Percentiles rank a stretch among this genome's conserved stretches.
Evolutionary conservation across 2,113 vertebrate genomes (phyloP).

Genomic region (Dipodomys ordii): DNA sequence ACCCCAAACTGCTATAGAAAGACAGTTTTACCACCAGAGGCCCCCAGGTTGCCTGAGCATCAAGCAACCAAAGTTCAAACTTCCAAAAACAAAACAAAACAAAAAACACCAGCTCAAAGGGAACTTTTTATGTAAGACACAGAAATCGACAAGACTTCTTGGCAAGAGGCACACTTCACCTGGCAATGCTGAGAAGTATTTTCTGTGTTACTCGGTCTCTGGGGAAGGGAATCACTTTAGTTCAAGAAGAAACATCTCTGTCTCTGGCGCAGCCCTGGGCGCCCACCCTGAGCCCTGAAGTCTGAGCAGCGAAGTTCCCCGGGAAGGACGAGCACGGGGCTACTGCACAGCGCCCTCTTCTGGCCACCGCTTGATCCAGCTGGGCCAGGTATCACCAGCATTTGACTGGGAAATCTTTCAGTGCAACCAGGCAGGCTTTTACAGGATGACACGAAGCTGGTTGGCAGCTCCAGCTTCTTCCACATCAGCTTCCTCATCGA

Average conservation of each 20-base stretch:
- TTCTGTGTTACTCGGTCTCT: not conserved
- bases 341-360: constrained; percentile 46
- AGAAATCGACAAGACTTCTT: not conserved
- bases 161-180: constrained; percentile 29
- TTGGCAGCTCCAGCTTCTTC: not conserved
- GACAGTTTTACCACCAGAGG: no score
- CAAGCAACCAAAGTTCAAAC: no score
- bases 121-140: not conserved
- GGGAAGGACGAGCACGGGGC: no score
- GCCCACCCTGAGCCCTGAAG: not conserved
- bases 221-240: not conserved
- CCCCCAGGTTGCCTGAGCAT: no score
- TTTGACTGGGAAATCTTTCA: not conserved
- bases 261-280: not conserved
- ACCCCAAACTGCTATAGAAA: no score
- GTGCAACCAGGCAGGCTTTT: not conserved
- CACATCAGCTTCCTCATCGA: not conserved
- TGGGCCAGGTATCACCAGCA: no score
- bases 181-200: not conserved
- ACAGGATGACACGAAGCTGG: not conserved
- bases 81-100: no score
- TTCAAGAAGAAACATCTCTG: not conserved
- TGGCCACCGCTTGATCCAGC: not conserved
- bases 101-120: no score
- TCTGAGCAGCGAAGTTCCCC: no score